Conservation (phyloP, 2,888 invertebrate genomes). For the Agrotis clavis region DNA sequence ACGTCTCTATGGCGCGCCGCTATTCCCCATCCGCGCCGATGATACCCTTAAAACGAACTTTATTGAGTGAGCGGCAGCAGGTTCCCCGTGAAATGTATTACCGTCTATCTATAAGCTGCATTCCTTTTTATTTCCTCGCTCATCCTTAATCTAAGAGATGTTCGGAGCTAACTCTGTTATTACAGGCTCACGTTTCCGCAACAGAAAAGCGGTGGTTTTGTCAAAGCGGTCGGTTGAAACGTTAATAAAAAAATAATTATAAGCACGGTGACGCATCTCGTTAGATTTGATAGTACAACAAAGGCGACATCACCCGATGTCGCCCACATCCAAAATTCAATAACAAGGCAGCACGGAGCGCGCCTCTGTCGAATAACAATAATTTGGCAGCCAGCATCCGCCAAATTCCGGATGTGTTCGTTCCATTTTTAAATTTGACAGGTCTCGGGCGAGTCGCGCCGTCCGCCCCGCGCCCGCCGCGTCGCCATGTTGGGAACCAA, state of each 20-base stretch:
- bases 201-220: constrained; percentile 53
- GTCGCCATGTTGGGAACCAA: constrained; percentile 74
- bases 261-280: constrained; percentile 65
- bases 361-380: constrained; percentile 88
- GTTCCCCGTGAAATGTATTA: constrained; percentile 79
- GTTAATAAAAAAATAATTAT: constrained; percentile 60
- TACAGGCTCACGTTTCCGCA: constrained; percentile 50
- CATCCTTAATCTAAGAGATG: constrained; percentile 62
- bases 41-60: constrained; percentile 80
- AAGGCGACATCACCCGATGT: constrained; percentile 80
- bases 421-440: constrained; percentile 91
- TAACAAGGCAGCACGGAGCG: constrained; percentile 82
- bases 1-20: constrained; percentile 63
- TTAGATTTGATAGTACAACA: constrained; percentile 78
- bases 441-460: constrained; percentile 77
- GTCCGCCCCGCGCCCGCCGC: constrained; percentile 54
- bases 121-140: constrained; percentile 69
- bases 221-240: constrained; percentile 47
- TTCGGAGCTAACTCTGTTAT: constrained; percentile 56
- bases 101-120: constrained; percentile 71
- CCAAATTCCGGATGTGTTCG: constrained; percentile 88
- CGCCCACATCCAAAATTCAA: constrained; percentile 86
- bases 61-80: constrained; percentile 80
- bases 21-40: constrained; percentile 74
- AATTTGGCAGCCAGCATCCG: constrained; percentile 89